phyloP scores from a whole-genome alignment of 2,113 vertebrate species.

The Psettodes erumei region DNA sequence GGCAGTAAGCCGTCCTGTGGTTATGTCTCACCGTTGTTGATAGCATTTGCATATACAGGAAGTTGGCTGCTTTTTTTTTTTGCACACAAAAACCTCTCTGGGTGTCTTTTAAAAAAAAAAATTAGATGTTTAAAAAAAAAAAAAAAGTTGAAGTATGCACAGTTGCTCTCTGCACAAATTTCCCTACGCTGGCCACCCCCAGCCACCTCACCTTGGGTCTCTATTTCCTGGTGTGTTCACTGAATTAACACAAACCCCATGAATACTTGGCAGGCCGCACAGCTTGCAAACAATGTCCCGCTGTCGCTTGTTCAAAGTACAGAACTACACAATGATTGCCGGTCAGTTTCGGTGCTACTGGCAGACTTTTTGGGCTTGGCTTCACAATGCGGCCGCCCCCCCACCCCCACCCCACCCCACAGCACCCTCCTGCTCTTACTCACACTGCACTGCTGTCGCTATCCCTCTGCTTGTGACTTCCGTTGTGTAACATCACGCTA shows the following conservation, averaged over 20 bases:
- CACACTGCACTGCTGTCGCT: constrained; percentile 59
- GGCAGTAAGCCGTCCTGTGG: constrained; percentile 33
- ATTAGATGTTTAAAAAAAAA: neutral
- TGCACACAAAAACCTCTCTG: constrained; percentile 41
- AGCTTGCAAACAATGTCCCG: constrained; percentile 28
- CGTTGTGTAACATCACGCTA: constrained; percentile 60
- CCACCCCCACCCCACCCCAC: too few species aligned
- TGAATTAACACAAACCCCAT: neutral
- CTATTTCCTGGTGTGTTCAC: constrained; percentile 37
- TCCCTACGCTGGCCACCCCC: constrained; percentile 38
- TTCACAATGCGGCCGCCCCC: constrained; percentile 18
- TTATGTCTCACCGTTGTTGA: constrained; percentile 51
- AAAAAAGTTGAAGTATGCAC: neutral
- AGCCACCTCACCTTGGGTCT: constrained; percentile 45
- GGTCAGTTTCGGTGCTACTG: constrained; percentile 24
- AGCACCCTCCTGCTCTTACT: constrained; percentile 65
- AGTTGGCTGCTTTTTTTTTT: constrained; percentile 73
- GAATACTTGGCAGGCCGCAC: constrained; percentile 26
- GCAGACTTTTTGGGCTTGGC: constrained; percentile 35
- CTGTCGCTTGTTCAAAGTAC: constrained; percentile 21
- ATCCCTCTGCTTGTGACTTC: constrained; percentile 55
- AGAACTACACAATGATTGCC: constrained; percentile 22
- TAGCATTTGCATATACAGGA: constrained; percentile 84
- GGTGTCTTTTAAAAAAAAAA: constrained; percentile 15
- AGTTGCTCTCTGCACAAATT: constrained; percentile 70